Evolutionary conservation across 2,797 vertebrate genomes (phyloP).

Genomic region (Ispidina lecontei): DNA sequence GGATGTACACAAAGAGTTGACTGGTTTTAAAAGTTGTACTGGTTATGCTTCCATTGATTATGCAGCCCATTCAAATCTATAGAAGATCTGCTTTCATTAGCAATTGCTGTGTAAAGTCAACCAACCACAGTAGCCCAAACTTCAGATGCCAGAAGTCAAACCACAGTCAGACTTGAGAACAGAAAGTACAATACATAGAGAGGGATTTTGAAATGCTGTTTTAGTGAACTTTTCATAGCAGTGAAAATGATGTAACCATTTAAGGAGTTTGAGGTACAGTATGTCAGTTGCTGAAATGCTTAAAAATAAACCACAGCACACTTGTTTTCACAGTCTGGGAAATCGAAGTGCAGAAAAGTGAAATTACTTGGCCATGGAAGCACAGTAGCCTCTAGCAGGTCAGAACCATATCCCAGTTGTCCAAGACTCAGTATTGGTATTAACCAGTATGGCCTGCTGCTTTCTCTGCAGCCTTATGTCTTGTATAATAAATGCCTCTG

Average conservation of each 20-base stretch:
- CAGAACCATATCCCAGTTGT: neutral
- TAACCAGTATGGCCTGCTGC: neutral
- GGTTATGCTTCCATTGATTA: neutral
- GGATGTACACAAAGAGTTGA: neutral
- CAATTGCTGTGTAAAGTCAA: neutral
- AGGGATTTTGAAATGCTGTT: conserved; percentile 43
- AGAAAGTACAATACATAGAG: conserved; percentile 13
- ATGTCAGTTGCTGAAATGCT: conserved; percentile 48
- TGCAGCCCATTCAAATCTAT: neutral
- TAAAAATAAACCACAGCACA: conserved; percentile 7
- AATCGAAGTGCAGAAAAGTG: neutral
- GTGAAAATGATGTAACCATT: conserved; percentile 35
- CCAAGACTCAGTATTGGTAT: neutral
- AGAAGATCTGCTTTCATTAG: neutral
- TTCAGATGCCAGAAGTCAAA: conserved; percentile 32
- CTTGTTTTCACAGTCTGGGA: neutral
- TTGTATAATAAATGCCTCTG: neutral
- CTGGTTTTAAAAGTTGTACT: neutral
- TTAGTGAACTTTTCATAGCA: conserved; percentile 38
- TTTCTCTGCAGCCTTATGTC: neutral
- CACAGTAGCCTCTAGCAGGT: neutral
- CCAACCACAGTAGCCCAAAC: neutral
- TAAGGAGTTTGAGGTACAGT: conserved; percentile 37
- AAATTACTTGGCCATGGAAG: neutral
- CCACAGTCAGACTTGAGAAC: conserved; percentile 8